Evolutionary conservation across 2,113 vertebrate species (phyloP).

Genomic region (Psittacus erithacus): DNA sequence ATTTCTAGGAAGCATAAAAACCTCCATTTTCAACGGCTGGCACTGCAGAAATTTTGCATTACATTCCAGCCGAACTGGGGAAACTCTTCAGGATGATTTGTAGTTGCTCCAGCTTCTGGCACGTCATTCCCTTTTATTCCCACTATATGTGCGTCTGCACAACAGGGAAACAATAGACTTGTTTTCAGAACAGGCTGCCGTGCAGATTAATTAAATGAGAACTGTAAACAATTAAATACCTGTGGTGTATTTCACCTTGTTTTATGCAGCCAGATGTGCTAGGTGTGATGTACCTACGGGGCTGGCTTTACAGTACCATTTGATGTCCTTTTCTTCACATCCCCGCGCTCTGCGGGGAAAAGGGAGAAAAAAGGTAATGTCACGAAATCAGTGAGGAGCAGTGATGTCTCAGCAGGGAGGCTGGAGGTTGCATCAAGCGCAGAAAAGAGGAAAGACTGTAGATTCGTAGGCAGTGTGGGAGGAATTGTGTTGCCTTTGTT

Average conservation of each 20-base stretch:
- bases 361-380: background rate
- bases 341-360: background rate
- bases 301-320: background rate
- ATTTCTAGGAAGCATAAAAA: background rate
- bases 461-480: background rate
- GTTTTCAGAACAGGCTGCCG: background rate
- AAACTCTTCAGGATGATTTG: background rate
- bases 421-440: background rate
- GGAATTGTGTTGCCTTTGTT: background rate
- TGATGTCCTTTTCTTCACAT: background rate
- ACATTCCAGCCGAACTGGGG: background rate
- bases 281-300: background rate
- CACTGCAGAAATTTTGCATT: slow-evolving; percentile 4
- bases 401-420: background rate
- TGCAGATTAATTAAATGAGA: background rate
- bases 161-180: background rate
- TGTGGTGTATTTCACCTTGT: background rate
- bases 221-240: background rate
- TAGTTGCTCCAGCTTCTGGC: background rate
- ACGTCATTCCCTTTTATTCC: background rate
- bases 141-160: background rate
- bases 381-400: background rate
- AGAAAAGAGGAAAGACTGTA: background rate
- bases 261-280: background rate
- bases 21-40: background rate